phyloP scores from a whole-genome alignment of 2,113 vertebrate genomes.

The Chitala chitala region DNA sequence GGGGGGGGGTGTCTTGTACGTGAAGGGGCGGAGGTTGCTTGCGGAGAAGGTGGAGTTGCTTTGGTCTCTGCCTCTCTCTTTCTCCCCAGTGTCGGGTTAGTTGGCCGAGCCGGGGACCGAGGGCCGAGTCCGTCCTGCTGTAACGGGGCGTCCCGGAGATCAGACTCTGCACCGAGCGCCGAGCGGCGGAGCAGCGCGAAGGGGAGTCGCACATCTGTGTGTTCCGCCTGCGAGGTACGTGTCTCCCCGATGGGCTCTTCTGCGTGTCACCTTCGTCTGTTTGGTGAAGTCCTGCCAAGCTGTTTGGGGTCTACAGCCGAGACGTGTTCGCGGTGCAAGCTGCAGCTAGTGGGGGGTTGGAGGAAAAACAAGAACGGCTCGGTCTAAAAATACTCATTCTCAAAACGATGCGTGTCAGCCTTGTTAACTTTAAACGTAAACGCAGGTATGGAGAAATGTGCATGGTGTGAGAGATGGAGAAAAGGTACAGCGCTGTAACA shows the following conservation, averaged over 20 bases:
- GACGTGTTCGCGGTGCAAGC: not conserved
- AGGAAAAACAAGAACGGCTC: not conserved
- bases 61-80: not conserved
- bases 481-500: not conserved
- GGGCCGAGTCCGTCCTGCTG: slow-evolving; percentile 1
- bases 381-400: slow-evolving; percentile 13
- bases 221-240: not conserved
- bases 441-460: slow-evolving; percentile 1
- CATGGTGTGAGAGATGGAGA: not conserved
- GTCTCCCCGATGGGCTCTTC: too few relatives aligned
- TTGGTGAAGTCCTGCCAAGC: too few relatives aligned
- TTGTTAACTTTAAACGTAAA: slow-evolving; percentile 1
- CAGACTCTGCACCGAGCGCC: not conserved
- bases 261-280: too few relatives aligned
- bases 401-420: slow-evolving; percentile 1
- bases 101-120: slow-evolving; percentile 17
- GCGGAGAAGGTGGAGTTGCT: slow-evolving; percentile 20
- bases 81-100: slow-evolving; percentile 16
- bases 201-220: not conserved
- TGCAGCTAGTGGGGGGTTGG: slow-evolving; percentile 16
- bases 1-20: slow-evolving; percentile 11
- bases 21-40: slow-evolving; percentile 20
- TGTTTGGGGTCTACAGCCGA: too few relatives aligned
- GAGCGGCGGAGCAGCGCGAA: not conserved
- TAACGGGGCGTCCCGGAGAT: not conserved